A percentile compares a stretch with the other conserved stretches of the same genome.
phyloP scores from a whole-genome alignment of 2,888 invertebrate genomes.

The Tetrapedia diversipes region DNA sequence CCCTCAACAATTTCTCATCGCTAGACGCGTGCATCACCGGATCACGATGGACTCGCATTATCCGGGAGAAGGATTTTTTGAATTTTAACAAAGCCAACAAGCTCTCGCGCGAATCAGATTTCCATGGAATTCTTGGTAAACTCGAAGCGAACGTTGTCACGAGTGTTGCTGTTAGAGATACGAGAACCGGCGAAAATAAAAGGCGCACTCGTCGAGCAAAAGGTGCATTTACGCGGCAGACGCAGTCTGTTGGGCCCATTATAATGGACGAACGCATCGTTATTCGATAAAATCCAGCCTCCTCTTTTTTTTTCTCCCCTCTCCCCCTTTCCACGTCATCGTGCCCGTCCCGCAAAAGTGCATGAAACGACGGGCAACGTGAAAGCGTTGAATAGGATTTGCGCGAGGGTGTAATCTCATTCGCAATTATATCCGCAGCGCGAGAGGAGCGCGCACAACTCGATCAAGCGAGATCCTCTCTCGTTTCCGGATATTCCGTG shows the following conservation, averaged over 20 bases:
- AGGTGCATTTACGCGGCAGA: conserved; percentile 2
- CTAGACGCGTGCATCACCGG: background rate
- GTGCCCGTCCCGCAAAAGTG: conserved; percentile 29
- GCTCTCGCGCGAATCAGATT: too few species aligned
- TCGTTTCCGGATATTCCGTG: conserved; percentile 40
- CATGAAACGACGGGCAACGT: conserved; percentile 26
- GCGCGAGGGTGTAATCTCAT: conserved; percentile 47
- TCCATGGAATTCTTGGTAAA: too few species aligned
- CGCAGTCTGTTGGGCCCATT: conserved; percentile 2
- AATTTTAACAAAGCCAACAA: too few species aligned
- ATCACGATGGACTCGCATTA: background rate
- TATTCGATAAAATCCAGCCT: conserved; percentile 33
- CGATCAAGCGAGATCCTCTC: conserved; percentile 49
- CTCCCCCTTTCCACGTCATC: background rate
- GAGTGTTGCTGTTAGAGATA: background rate
- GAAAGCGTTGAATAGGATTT: conserved; percentile 54
- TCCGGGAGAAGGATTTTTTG: background rate
- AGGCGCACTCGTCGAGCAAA: background rate
- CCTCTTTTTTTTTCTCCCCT: background rate
- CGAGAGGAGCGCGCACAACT: conserved; percentile 33
- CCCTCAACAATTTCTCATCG: too few species aligned
- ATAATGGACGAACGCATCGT: conserved; percentile 27
- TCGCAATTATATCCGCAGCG: conserved; percentile 53
- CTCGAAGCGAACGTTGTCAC: too few species aligned
- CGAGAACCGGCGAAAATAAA: background rate